Evolutionary conservation across 2,113 vertebrate genomes (phyloP), one percentile per base, ranked within the genome.

Genomic region (Theristicus caerulescens): DNA sequence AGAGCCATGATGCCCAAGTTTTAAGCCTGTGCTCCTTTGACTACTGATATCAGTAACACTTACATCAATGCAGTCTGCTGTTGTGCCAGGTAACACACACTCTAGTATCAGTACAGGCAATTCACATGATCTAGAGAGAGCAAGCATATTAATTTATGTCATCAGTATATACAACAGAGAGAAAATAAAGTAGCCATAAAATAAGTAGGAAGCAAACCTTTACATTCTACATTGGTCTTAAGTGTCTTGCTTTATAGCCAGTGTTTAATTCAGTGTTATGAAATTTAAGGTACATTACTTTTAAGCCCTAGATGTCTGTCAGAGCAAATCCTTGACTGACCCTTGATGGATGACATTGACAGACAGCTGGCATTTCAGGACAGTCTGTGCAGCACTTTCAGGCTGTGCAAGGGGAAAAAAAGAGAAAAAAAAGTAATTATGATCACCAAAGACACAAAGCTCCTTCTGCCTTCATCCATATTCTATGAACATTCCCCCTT

Each of bases 321-420:
- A 91, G 38, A 70, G 69, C 1, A 8, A 89, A 90, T 86, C 61
- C 47, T 76, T 66, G 49, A 78, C 54, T 1, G 1, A 13, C 57
- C 36, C 65, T 82, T 76, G 65, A 87, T 17, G 70, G 77, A 47
- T 66, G 83, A 82, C 70, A 79, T 1, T 87, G 95, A 85, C 83
- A 93, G 96, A 38, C 65, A 94, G 36, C 1, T 82, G 86, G 54
- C 83, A 97, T 95, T 96, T 95, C 84, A 91, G 74, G 78, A 76
- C 25, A 85, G 44, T 29, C 82, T 79, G 69, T 54, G 57, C n/a
- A 91, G 69, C 82, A 62, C 27, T 87, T 90, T 42, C 42, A 87
- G 31, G 24, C 57, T 64, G n/a, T n/a, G 66, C 8, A 62, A 59
- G 14, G 19, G 17, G 1, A 1, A 12, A 29, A 64, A 77, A 72